Base-by-base conservation (phyloP, 2,797 vertebrate species). In the Rhynchotus rufescens region DNA sequence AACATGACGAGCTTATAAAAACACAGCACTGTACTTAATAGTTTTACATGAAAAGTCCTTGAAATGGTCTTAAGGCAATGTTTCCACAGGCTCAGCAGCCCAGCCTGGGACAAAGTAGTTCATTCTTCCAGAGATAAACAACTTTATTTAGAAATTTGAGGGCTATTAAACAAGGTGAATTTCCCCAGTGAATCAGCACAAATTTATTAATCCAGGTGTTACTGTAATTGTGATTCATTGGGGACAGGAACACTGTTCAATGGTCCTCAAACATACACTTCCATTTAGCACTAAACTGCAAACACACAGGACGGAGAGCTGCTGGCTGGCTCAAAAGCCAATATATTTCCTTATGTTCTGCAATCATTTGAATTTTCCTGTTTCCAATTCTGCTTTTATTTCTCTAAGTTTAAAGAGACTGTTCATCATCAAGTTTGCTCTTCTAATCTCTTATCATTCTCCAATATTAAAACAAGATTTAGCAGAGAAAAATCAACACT, bases 151-250 rank as follows among this genome's bases (percentile, higher is more conserved):
- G 82, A 94, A 96, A 96, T 96, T 87, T 93, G 94, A 92, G 92
- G 95, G 94, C 86, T 94, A 96, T 95, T 96, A 95, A 96, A 92
- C 94, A 94, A 86, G 84, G 93, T 62, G 86, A 96, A 96, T 96
- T 94, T 96, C 91, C 95, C 95, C 61, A 93, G 93, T 85, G 94
- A 92, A 95, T 96, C 92, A 87, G 84, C 67, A 74, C 69, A 94
- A 94, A 96, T 94, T 93, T 96, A 96, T 96, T 96, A 94, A 96
- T 95, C 96, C 96, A 96, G 96, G 94, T 95, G 94, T 94, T 96
- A 61, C 94, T 94, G 67, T 96, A 96, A 96, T 95, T 96, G 88
- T 96, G 94, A 96, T 96, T 95, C 96, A 96, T 96, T 94, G 82
- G 92, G 90, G 94, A 92, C 72, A 67, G 38, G 73, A 88, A 94